These are phyloP conservation scores for Dasyprocta punctata DNA, from an alignment of 2,113 vertebrate species.

Conservation along the genomic window DNA sequence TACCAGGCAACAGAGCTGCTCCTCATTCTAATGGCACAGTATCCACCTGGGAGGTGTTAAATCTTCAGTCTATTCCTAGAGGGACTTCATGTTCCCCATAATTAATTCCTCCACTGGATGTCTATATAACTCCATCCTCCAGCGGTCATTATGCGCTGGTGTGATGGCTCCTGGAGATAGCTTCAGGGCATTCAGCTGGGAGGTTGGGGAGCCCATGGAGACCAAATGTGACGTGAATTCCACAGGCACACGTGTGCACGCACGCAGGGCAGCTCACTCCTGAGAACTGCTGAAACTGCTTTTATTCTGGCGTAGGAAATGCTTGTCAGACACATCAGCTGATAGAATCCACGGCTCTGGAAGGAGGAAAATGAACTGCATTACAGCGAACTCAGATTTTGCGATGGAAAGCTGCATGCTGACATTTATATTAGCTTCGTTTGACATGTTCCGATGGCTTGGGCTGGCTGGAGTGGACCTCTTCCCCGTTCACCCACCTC, in stretches of 20 bases:
- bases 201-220: constrained; percentile 67
- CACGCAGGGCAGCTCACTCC: not conserved
- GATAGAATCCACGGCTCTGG: constrained; percentile 80
- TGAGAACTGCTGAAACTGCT: constrained; percentile 75
- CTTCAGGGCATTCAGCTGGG: constrained; percentile 70
- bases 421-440: constrained; percentile 84
- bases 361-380: constrained; percentile 82
- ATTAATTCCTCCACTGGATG: constrained; percentile 74
- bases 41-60: constrained; percentile 67
- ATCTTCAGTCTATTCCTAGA: constrained; percentile 33
- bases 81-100: constrained; percentile 59
- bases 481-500: not conserved
- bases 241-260: rapidly evolving
- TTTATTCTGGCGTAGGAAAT: constrained; percentile 81
- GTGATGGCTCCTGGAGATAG: constrained; percentile 59
- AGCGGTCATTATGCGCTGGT: constrained; percentile 35
- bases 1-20: not conserved
- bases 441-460: constrained; percentile 77
- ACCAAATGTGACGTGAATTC: constrained; percentile 50
- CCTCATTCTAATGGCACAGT: not conserved
- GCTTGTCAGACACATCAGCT: constrained; percentile 82
- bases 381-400: constrained; percentile 81
- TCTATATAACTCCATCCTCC: constrained; percentile 62
- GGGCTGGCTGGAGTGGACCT: constrained; percentile 60
- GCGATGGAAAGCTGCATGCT: constrained; percentile 70